Conservation (phyloP, 2,888 invertebrate genomes). For the Epistrophe grossulariae region DNA sequence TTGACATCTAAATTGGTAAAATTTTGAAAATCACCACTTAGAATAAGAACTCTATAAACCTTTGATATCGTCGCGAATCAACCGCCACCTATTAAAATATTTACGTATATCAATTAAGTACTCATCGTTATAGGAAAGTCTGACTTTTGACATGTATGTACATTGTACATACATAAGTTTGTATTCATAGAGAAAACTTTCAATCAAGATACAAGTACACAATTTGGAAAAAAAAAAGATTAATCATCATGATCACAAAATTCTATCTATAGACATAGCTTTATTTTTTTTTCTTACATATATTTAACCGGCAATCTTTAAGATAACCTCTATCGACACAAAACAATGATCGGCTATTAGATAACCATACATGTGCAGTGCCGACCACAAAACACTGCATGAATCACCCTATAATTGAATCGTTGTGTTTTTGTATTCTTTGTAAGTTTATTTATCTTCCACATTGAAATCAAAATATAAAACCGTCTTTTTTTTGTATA, state of each 20-base stretch:
- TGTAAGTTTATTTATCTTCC: slow-evolving; percentile 19
- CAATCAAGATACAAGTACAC: slow-evolving; percentile 9
- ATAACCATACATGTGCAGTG: slow-evolving; percentile 68
- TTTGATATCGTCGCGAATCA: background rate
- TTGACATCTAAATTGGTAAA: slow-evolving; percentile 4
- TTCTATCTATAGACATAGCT: background rate
- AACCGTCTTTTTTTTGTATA: slow-evolving; percentile 8
- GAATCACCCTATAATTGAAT: slow-evolving; percentile 69
- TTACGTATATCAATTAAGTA: slow-evolving; percentile 42
- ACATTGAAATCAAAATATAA: slow-evolving; percentile 48
- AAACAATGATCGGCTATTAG: slow-evolving; percentile 56
- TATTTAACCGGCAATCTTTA: slow-evolving; percentile 26
- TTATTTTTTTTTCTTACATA: background rate
- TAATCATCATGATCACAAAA: slow-evolving; percentile 42
- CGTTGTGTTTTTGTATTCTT: slow-evolving; percentile 6
- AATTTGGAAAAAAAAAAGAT: slow-evolving; percentile 2
- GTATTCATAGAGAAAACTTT: slow-evolving; percentile 37
- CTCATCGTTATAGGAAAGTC: slow-evolving; percentile 17
- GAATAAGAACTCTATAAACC: background rate
- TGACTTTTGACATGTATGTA: slow-evolving; percentile 16
- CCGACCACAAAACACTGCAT: slow-evolving; percentile 26
- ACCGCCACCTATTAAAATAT: background rate
- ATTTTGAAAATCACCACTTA: background rate
- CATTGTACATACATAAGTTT: too few species aligned
- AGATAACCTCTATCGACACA: slow-evolving; percentile 54